phyloP scores from a whole-genome alignment of 2,113 vertebrate species.

The Takifugu flavidus region DNA sequence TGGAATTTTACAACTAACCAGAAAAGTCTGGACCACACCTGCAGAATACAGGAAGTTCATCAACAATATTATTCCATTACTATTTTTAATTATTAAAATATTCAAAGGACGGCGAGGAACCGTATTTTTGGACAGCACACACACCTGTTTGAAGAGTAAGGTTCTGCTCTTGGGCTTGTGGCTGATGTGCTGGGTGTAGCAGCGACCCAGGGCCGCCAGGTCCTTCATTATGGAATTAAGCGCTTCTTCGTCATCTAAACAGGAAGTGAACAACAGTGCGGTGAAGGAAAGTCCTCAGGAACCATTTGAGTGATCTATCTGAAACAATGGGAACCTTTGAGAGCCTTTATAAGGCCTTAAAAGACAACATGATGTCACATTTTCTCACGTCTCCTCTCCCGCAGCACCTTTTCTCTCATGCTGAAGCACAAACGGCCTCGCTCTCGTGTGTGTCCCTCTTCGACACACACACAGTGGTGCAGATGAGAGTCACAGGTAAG shows the following conservation, averaged over 20 bases:
- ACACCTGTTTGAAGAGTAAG: conserved; percentile 82
- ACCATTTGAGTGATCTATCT: no score
- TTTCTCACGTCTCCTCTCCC: neutral
- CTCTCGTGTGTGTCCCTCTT: no score
- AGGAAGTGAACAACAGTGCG: conserved; percentile 5
- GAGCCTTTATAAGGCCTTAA: conserved; percentile 12
- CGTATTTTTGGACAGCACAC: neutral
- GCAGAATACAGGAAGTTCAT: no score
- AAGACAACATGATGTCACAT: neutral
- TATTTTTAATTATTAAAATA: no score
- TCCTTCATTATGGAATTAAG: conserved; percentile 94
- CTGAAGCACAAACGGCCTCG: no score
- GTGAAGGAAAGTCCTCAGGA: neutral
- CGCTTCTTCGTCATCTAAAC: conserved; percentile 85
- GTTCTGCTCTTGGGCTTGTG: conserved; percentile 81
- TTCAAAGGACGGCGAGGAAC: no score
- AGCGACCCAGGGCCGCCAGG: conserved; percentile 83
- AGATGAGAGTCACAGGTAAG: conserved; percentile 60
- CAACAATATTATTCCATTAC: no score
- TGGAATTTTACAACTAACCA: no score
- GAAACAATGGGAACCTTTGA: no score
- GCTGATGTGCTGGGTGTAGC: conserved; percentile 78
- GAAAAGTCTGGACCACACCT: no score
- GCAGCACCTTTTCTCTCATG: no score
- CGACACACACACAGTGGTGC: conserved; percentile 27